Evolutionary conservation across 2,113 vertebrate species (phyloP).

Genomic region (Galbula dea): DNA sequence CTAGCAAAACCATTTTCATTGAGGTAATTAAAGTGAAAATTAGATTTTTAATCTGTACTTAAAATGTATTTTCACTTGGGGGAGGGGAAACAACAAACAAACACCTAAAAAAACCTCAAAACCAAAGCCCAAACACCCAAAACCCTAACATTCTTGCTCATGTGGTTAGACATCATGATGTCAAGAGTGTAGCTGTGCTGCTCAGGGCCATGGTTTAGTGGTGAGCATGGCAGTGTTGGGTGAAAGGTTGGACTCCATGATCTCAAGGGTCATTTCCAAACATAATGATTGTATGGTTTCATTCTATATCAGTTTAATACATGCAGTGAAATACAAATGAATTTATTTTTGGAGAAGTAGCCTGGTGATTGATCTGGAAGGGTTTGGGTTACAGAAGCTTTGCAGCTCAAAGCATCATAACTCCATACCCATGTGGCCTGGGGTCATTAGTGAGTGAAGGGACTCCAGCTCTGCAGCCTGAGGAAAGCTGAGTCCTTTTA

Average conservation of each 20-base stretch:
- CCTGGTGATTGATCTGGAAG: background rate
- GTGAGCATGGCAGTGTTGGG: too few relatives aligned
- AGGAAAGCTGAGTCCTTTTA: background rate
- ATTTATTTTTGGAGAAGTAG: background rate
- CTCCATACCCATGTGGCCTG: background rate
- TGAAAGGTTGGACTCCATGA: too few relatives aligned
- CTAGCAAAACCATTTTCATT: background rate
- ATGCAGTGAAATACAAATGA: background rate
- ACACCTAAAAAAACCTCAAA: too few relatives aligned
- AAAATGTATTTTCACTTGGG: background rate
- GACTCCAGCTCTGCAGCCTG: background rate
- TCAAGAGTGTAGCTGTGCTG: too few relatives aligned
- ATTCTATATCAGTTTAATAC: too few relatives aligned
- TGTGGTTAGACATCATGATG: background rate
- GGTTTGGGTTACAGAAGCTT: background rate
- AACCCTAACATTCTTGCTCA: background rate
- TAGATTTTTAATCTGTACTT: background rate
- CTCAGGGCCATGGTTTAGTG: too few relatives aligned
- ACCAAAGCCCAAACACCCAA: too few relatives aligned
- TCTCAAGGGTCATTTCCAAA: too few relatives aligned
- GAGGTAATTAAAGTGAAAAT: background rate
- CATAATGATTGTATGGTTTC: too few relatives aligned
- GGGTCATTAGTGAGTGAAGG: fast-evolving
- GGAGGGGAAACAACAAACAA: too few relatives aligned
- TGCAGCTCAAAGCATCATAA: background rate